phyloP scores from a whole-genome alignment of 2,113 vertebrate genomes.

The Lycaon pictus region DNA sequence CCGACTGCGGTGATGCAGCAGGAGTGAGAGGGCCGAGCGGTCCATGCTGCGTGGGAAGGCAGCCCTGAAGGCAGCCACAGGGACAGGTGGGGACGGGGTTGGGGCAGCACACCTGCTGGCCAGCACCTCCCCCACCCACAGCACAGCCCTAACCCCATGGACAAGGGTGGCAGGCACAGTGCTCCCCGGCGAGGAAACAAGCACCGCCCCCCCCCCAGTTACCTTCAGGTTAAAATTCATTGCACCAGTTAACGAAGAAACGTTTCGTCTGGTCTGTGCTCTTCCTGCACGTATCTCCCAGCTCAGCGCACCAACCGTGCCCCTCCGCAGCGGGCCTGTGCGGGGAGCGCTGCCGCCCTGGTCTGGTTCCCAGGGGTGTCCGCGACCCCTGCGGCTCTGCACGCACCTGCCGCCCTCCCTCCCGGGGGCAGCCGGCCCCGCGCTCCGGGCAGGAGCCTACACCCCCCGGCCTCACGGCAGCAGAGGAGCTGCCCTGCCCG shows the following conservation, averaged over 20 bases:
- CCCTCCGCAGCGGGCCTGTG: not conserved
- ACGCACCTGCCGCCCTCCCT: not conserved
- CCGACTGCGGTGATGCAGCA: too few species aligned
- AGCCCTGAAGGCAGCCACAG: not conserved
- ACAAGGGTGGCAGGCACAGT: rapidly evolving
- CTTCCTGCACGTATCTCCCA: too few species aligned
- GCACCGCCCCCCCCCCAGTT: rapidly evolving
- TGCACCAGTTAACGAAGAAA: not conserved
- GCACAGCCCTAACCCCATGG: rapidly evolving
- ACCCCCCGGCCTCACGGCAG: not conserved
- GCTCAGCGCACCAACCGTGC: too few species aligned
- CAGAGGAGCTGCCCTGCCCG: too few species aligned
- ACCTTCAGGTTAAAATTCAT: not conserved
- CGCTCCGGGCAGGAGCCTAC: rapidly evolving
- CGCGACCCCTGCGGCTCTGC: not conserved
- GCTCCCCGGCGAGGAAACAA: too few species aligned
- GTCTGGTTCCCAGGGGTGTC: rapidly evolving
- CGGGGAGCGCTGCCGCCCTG: not conserved
- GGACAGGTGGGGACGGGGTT: not conserved
- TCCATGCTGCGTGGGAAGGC: too few species aligned
- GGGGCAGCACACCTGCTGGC: not conserved
- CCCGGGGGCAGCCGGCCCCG: rapidly evolving
- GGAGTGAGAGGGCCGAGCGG: too few species aligned
- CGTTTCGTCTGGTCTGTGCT: not conserved
- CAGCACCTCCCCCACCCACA: too few species aligned